phyloP scores from a whole-genome alignment of 2,113 vertebrate species.

The Holacanthus passer region DNA sequence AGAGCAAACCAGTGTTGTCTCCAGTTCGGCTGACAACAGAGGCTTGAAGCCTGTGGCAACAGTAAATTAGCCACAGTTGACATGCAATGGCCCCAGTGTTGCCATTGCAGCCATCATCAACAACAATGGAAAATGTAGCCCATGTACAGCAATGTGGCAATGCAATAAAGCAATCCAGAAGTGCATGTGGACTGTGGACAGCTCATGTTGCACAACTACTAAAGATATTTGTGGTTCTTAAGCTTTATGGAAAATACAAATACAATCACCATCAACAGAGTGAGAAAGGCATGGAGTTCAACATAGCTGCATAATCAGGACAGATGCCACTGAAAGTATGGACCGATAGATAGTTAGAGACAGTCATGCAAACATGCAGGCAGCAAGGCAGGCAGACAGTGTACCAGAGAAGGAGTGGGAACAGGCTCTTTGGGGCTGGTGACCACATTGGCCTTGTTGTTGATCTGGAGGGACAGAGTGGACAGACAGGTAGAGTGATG shows the following conservation, averaged over 20 bases:
- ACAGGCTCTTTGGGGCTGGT: constrained; percentile 96
- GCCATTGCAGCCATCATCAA: constrained; percentile 63
- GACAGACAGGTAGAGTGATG: constrained; percentile 72
- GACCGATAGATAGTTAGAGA: constrained; percentile 11
- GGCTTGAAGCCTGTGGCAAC: background rate
- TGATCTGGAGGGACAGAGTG: constrained; percentile 93
- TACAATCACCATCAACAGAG: background rate
- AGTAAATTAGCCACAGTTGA: background rate
- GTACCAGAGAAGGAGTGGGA: constrained; percentile 97
- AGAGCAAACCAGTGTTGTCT: background rate
- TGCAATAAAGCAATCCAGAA: constrained; percentile 12
- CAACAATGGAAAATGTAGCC: constrained; percentile 69
- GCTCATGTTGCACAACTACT: constrained; percentile 21
- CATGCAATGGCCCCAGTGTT: constrained; percentile 33
- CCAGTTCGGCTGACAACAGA: constrained; percentile 13
- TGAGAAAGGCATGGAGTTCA: background rate
- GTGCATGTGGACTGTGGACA: background rate
- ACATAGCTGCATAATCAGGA: background rate
- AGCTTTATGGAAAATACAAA: constrained; percentile 7
- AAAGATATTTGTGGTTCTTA: background rate
- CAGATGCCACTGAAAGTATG: background rate
- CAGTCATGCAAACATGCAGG: constrained; percentile 71
- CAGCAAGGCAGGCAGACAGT: constrained; percentile 79
- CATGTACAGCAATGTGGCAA: constrained; percentile 49
- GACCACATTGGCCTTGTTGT: constrained; percentile 99